These are phyloP conservation scores for Rhyacichthys aspro DNA, from an alignment of 2,797 vertebrate species.

Conservation along the genomic window DNA sequence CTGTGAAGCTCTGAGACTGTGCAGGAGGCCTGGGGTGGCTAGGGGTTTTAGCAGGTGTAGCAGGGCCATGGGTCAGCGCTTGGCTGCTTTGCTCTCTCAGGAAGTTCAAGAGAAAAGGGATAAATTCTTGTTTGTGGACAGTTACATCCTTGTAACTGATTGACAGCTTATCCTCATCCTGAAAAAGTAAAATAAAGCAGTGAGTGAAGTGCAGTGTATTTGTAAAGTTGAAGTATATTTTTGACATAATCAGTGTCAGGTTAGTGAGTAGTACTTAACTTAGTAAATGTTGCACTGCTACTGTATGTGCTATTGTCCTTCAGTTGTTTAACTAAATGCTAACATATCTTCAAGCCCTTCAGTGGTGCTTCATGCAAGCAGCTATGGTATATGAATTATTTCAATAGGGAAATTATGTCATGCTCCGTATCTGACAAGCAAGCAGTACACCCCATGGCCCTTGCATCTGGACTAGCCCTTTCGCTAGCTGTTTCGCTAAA, in stretches of 20 bases:
- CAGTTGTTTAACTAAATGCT: too few relatives aligned
- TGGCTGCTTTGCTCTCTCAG: slow-evolving; percentile 93
- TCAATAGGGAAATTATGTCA: not conserved
- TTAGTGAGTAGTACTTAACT: not conserved
- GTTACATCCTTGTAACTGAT: slow-evolving; percentile 60
- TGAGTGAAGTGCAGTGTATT: not conserved
- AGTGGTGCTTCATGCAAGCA: not conserved
- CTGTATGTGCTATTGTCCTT: too few relatives aligned
- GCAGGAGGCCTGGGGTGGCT: slow-evolving; percentile 74
- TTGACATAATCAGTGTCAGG: not conserved
- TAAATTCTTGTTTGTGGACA: slow-evolving; percentile 89
- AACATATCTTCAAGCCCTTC: too few relatives aligned
- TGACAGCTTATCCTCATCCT: slow-evolving; percentile 72
- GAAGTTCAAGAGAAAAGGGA: slow-evolving; percentile 95
- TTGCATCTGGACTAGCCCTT: slow-evolving; percentile 17
- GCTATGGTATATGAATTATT: rapidly evolving
- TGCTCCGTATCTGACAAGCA: not conserved
- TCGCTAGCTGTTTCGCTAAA: slow-evolving; percentile 61
- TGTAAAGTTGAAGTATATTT: not conserved
- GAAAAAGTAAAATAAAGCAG: slow-evolving; percentile 21
- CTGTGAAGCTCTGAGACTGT: slow-evolving; percentile 56
- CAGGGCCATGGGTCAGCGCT: slow-evolving; percentile 90
- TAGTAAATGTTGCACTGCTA: not conserved
- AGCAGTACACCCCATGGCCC: slow-evolving; percentile 1
- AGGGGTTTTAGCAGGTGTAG: slow-evolving; percentile 94